Evolutionary conservation across 1,140 invertebrate genomes (phyloP).

Genomic region (Cydia amplana): DNA sequence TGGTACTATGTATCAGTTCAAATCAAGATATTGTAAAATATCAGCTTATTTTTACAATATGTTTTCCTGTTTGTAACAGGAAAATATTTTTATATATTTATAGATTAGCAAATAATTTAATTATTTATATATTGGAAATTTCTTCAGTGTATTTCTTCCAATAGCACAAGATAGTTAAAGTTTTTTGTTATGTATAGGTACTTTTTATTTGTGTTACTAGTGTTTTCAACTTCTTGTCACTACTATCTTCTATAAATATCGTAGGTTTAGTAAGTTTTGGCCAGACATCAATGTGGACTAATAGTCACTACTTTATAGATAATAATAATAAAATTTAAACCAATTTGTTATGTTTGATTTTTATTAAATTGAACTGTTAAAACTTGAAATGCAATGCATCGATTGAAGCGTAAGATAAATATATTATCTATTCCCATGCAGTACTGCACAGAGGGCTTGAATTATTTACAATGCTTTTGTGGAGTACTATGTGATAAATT

Average conservation of each 20-base stretch:
- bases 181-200: slow-evolving; percentile 12
- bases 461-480: slow-evolving; percentile 46
- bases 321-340: slow-evolving; percentile 56
- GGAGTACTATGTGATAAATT: slow-evolving; percentile 55
- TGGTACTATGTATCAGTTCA: slow-evolving; percentile 35
- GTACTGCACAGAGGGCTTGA: slow-evolving; percentile 56
- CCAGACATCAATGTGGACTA: slow-evolving; percentile 55
- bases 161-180: slow-evolving; percentile 15
- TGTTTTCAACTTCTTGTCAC: slow-evolving; percentile 20
- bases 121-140: slow-evolving; percentile 22
- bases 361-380: slow-evolving; percentile 76
- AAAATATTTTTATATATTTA: slow-evolving; percentile 33
- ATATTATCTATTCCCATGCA: slow-evolving; percentile 70
- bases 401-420: slow-evolving; percentile 75
- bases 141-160: slow-evolving; percentile 1
- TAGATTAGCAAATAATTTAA: slow-evolving; percentile 24
- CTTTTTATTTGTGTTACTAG: slow-evolving; percentile 19
- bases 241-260: slow-evolving; percentile 34
- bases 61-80: slow-evolving; percentile 21
- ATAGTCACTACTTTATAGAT: slow-evolving; percentile 53
- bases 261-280: slow-evolving; percentile 50
- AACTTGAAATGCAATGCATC: slow-evolving; percentile 77
- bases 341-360: slow-evolving; percentile 73
- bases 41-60: slow-evolving; percentile 27
- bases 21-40: slow-evolving; percentile 18